Base-by-base conservation (phyloP, 92 coral and sea anemone genomes). In the Diadumene lineata region DNA sequence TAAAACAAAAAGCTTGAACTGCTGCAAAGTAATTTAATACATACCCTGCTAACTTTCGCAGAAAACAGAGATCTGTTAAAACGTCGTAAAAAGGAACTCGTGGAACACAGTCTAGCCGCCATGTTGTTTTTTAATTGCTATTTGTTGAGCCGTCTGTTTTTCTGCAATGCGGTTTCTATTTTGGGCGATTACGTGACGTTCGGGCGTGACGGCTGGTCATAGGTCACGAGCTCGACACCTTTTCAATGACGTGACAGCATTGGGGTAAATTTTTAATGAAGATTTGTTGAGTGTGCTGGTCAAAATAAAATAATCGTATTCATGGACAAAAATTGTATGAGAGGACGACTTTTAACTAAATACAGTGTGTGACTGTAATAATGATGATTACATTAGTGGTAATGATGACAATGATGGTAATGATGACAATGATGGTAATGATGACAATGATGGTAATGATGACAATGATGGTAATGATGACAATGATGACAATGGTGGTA, bases 91-190 rank as follows among this genome's bases (percentile, higher is more conserved):
- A 56, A 18, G 6, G 31, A 31, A 25, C 67, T 28, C 7, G 65
- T 56, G 32, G 50, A 18, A 24, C 77, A 72, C 77, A 56, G 0
- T 15, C 0, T 0, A 11, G 53, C 38, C 31, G 77, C 77, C 77
- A 72, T 72, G 77, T 72, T 72, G 29, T 70, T 32, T 23, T 56
- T 56, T 44, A 3, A 32, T 25, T 27, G n/a, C n/a, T n/a, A n/a
- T 26, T 1, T 25, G 28, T 25, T 71, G 76, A 71, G 76, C 76
- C 76, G 51, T 11, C 76, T 71, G 77, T 72, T 72, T 72, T 70
- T 56, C 25, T 72, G 1, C 53, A 72, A 72, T 32, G 77, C 77
- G 67, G 77, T 72, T 56, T 46, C 77, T 72, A 56, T 72, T 72
- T 57, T 1, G 57, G 53, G 30, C 1, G 9, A 60, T 56, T 72